These are phyloP conservation scores for Neodiprion virginianus DNA, from an alignment of 1,140 invertebrate species.

Conservation along the genomic window DNA sequence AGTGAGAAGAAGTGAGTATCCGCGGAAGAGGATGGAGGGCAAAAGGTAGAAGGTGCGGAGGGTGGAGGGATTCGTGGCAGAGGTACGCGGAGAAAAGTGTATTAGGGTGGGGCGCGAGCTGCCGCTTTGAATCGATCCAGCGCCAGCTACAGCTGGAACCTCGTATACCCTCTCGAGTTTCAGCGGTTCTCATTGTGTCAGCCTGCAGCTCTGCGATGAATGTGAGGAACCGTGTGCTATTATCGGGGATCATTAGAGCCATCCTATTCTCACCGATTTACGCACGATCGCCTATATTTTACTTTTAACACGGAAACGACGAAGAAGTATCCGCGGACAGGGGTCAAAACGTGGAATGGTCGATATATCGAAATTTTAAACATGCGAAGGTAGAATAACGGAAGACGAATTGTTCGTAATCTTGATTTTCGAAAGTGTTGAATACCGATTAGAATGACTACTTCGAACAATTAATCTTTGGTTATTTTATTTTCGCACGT, in stretches of 20 bases:
- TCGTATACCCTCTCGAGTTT: conserved; percentile 35
- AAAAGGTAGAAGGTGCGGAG: conserved; percentile 12
- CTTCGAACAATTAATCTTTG: no score
- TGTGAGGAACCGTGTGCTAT: background rate
- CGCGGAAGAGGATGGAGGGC: conserved; percentile 11
- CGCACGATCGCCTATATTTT: background rate
- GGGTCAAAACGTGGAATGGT: background rate
- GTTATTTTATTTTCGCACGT: no score
- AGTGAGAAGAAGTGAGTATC: no score
- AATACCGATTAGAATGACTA: no score
- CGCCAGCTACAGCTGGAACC: conserved; percentile 49
- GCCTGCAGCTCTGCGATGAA: background rate
- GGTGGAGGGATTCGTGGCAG: conserved; percentile 19
- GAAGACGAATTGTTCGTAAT: no score
- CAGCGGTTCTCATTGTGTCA: conserved; percentile 47
- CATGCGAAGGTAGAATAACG: no score
- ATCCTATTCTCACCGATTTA: background rate
- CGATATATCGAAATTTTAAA: no score
- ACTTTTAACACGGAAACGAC: no score
- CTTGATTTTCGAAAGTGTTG: no score
- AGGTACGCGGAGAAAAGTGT: conserved; percentile 48
- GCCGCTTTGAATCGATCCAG: conserved; percentile 60
- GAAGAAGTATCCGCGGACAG: background rate
- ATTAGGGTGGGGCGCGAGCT: conserved; percentile 56
- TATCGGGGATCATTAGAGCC: background rate